Conservation (phyloP, 2,888 invertebrate genomes). For the Allacma fusca region DNA sequence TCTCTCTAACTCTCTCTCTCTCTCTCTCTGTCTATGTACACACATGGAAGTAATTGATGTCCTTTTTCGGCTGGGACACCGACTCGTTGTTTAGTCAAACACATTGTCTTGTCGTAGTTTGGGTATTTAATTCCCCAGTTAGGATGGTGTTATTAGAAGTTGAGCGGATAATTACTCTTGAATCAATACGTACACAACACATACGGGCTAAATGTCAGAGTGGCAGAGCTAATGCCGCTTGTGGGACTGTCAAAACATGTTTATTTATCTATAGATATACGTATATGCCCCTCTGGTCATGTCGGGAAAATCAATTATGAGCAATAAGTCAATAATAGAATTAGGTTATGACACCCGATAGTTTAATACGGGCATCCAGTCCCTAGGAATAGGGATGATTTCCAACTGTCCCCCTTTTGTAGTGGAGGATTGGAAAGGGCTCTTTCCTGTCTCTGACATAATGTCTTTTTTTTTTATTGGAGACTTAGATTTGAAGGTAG, state of each 20-base stretch:
- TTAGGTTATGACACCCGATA: neutral
- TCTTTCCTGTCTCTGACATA: too few relatives aligned
- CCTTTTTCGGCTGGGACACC: too few relatives aligned
- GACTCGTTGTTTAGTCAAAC: too few relatives aligned
- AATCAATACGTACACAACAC: neutral
- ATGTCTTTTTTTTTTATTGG: too few relatives aligned
- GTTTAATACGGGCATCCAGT: neutral
- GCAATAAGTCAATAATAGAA: slow-evolving; percentile 1
- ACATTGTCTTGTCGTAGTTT: too few relatives aligned
- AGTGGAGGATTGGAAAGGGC: too few relatives aligned
- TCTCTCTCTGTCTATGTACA: too few relatives aligned
- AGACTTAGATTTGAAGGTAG: too few relatives aligned
- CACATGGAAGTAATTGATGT: too few relatives aligned
- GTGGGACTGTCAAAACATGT: neutral
- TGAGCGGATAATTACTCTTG: neutral
- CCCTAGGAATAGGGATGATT: neutral
- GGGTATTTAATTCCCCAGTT: neutral
- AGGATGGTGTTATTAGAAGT: neutral
- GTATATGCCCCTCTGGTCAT: neutral
- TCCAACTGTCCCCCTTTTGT: neutral
- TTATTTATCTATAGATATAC: neutral
- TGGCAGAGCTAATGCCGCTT: too few relatives aligned
- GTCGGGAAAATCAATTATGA: neutral
- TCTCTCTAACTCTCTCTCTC: too few relatives aligned
- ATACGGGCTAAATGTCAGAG: too few relatives aligned